A percentile compares a stretch with the other conserved stretches of the same genome.
phyloP scores from a whole-genome alignment of 92 coral and sea anemone genomes.

The Porites evermanni region DNA sequence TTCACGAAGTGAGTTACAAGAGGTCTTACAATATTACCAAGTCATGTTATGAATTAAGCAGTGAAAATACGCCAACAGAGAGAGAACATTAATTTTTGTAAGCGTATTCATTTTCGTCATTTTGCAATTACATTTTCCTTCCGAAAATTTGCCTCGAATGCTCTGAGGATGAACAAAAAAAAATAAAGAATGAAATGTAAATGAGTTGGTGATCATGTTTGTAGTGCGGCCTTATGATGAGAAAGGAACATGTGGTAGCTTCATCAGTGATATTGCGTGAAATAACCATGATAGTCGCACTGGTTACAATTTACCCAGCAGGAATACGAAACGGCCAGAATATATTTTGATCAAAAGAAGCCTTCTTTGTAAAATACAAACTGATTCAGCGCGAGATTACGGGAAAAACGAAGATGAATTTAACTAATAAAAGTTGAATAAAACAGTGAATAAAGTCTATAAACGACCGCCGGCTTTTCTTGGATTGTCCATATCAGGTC shows the following conservation, averaged over 20 bases:
- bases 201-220: not conserved
- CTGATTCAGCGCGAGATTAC: slow-evolving; percentile 11
- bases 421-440: not conserved
- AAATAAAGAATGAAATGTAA: slow-evolving; percentile 7
- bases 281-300: not conserved
- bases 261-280: slow-evolving; percentile 17
- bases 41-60: slow-evolving; percentile 29
- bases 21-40: slow-evolving; percentile 12
- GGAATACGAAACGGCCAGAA: no score
- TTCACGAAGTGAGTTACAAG: not conserved
- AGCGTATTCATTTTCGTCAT: not conserved
- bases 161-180: not conserved
- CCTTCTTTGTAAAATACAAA: no score
- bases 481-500: not conserved
- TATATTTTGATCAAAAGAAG: no score
- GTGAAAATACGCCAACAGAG: not conserved
- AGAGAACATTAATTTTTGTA: not conserved
- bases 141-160: not conserved
- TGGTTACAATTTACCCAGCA: no score
- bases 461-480: not conserved
- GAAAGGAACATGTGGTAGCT: slow-evolving; percentile 29
- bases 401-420: slow-evolving; percentile 1
- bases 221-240: slow-evolving; percentile 3
- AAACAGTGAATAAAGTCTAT: not conserved
- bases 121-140: not conserved